Evolutionary conservation across 2,888 invertebrate species (phyloP), one percentile per base, ranked within the genome.

Genomic region (Miltochrista miniata): DNA sequence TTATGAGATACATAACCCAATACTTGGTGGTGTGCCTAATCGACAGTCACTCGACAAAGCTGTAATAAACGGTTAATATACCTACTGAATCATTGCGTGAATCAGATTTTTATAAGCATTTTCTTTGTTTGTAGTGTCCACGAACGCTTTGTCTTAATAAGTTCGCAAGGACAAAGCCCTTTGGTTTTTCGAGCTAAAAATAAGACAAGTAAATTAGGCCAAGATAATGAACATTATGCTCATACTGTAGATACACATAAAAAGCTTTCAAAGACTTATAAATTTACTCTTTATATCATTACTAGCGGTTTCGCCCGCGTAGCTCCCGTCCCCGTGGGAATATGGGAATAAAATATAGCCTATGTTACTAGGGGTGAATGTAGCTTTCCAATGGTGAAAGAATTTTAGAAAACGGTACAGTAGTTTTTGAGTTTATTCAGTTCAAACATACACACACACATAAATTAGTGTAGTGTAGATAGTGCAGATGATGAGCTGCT

Each of bases 261-360:
- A 29, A 59, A 58, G 56, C 61, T 67, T 64, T 56, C 72, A 68
- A 69, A 68, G 64, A 72, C 72, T 70, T 65, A 55, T 48, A 58
- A 59, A 58, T 60, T 50, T 45, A 46, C 60, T 53, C 58, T 51
- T 43, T 53, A 18, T 43, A 36, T n/a, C n/a, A n/a, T n/a, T n/a
- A n/a, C n/a, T n/a, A n/a, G n/a, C n/a, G n/a, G n/a, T n/a, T n/a
- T n/a, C n/a, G n/a, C n/a, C n/a, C n/a, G n/a, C n/a, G n/a, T n/a
- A n/a, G n/a, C n/a, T n/a, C n/a, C n/a, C n/a, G n/a, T n/a, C n/a
- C n/a, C n/a, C n/a, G n/a, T n/a, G n/a, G n/a, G n/a, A n/a, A n/a
- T n/a, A n/a, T n/a, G n/a, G n/a, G n/a, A n/a, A n/a, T n/a, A n/a
- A n/a, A n/a, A n/a, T n/a, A n/a, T n/a, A n/a, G n/a, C n/a, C n/a